Base-by-base conservation (phyloP, 2,888 invertebrate species). In the Vandiemenella viatica region DNA sequence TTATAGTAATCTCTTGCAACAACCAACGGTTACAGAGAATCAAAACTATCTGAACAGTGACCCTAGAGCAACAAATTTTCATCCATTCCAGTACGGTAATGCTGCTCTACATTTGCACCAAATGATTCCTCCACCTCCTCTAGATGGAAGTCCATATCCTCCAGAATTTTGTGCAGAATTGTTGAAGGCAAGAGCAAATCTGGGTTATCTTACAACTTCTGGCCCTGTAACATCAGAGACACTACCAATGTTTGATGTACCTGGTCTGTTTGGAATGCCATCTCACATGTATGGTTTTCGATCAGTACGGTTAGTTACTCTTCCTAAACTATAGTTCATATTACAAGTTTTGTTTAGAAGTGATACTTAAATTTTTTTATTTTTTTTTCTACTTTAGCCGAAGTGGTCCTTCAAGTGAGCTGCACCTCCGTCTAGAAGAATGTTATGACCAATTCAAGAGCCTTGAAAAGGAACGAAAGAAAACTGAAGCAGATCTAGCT, bases 391-490 rank as follows among this genome's bases (percentile, higher is more conserved):
- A 57, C 61, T 45, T 3, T 40, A 69, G 70, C 50, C 66, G 72
- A 37, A 64, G 71, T 66, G 77, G 66, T 58, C 71, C 71, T 3
- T 74, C 78, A 0, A 71, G 73, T 22, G 76, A 83, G 23, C 70
- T 86, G 2, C 83, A 84, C 65, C 69, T 75, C 7, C 74, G 79
- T 1, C 68, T 87, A 5, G 86, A 87, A 61, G 80, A 82, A 46
- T 83, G 83, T 60, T 83, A 82, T 62, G 84, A 84, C 52, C 85
- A 86, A 57, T 86, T 85, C 69, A 76, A 81, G 44, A 80, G 80
- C 58, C 62, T 87, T 42, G 86, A 87, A 60, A 78, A 82, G 45
- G 86, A 87, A 61, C 69, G 86, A 7, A 87, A 87, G 62, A 80
- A 85, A 55, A 83, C 83, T 1, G 84, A 84, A 57, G 83, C 83